These are phyloP conservation scores for Aethina tumida DNA, from an alignment of 1,140 invertebrate species.

Conservation along the genomic window DNA sequence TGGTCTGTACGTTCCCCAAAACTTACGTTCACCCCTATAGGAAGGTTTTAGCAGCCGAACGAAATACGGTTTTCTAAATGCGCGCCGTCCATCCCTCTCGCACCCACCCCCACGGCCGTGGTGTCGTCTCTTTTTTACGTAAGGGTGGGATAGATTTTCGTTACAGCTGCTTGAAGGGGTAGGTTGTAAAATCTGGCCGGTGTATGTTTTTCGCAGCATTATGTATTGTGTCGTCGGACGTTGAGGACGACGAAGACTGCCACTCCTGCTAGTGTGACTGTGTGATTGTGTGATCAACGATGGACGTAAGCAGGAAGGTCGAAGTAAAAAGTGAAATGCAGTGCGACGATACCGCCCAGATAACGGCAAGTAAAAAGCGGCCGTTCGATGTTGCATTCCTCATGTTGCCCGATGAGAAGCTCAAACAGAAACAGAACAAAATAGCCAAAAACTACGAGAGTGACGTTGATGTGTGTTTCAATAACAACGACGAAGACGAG, in stretches of 20 bases:
- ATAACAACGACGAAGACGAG: slow-evolving; percentile 29
- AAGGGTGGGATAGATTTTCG: slow-evolving; percentile 25
- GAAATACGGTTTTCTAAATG: slow-evolving; percentile 29
- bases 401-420: slow-evolving; percentile 74
- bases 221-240: slow-evolving; percentile 22
- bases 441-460: slow-evolving; percentile 19
- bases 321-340: slow-evolving; percentile 28
- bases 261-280: background rate
- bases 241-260: slow-evolving; percentile 7
- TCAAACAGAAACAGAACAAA: slow-evolving; percentile 51
- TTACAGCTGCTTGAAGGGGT: slow-evolving; percentile 26
- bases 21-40: slow-evolving; percentile 36
- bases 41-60: slow-evolving; percentile 27
- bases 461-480: slow-evolving; percentile 28
- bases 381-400: slow-evolving; percentile 82
- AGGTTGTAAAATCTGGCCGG: slow-evolving; percentile 29
- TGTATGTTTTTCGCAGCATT: slow-evolving; percentile 35
- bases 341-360: slow-evolving; percentile 22
- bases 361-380: slow-evolving; percentile 44
- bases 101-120: slow-evolving; percentile 1
- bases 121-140: slow-evolving; percentile 18
- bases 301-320: slow-evolving; percentile 23
- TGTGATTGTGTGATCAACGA: slow-evolving; percentile 18
- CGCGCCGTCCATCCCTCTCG: slow-evolving; percentile 15
- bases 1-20: slow-evolving; percentile 34